Evolutionary conservation across 2,888 invertebrate genomes (phyloP).

Genomic region (Erebia palarica): DNA sequence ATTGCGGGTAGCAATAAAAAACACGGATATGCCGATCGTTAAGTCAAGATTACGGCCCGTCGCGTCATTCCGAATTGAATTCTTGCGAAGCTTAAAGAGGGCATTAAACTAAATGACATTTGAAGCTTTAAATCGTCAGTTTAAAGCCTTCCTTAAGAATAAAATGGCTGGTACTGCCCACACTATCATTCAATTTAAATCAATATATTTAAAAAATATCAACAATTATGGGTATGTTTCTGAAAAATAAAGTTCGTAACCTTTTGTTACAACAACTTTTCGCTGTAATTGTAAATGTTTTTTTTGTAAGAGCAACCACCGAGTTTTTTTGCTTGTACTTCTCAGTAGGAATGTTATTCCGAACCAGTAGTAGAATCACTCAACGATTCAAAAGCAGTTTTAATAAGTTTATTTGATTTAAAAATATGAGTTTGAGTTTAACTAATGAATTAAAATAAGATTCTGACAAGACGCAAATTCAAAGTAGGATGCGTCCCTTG

Average conservation of each 20-base stretch:
- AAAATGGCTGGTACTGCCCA: conserved; percentile 14
- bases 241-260: too few species aligned
- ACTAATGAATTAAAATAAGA: not conserved
- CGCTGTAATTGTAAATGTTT: too few species aligned
- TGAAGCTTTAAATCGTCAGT: conserved; percentile 22
- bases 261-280: too few species aligned
- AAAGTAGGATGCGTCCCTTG: not conserved
- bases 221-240: too few species aligned
- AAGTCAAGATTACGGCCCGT: conserved; percentile 32
- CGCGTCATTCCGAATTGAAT: conserved; percentile 33
- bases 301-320: too few species aligned
- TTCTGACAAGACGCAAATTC: not conserved
- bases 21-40: conserved; percentile 23
- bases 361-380: too few species aligned
- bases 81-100: conserved; percentile 27
- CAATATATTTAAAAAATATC: too few species aligned
- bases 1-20: conserved; percentile 13
- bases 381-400: too few species aligned
- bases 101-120: conserved; percentile 36
- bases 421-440: too few species aligned
- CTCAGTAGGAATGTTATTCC: too few species aligned
- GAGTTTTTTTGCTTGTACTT: too few species aligned
- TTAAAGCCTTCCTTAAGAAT: conserved; percentile 25
- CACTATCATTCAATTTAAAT: not conserved
- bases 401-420: too few species aligned